Evolutionary conservation across 1,140 invertebrate species (phyloP), one percentile per base, ranked within the genome.

Genomic region (Brachionus paranguensis): DNA sequence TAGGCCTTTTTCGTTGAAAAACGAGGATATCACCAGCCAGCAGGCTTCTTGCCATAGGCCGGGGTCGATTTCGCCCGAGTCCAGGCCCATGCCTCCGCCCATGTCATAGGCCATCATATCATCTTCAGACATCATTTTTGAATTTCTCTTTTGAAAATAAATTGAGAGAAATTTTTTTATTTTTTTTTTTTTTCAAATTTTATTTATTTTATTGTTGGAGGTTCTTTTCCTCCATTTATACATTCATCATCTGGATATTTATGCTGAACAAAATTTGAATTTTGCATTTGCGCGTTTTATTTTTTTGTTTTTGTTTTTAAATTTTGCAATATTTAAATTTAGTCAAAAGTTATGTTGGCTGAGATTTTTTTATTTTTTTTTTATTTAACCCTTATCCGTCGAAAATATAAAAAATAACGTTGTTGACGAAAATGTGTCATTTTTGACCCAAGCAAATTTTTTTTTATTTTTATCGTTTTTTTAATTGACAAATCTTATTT

Each of bases 21-120:
- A 99, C 2, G 97, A 95, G 87, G 96, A 97, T 86, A 99, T 99
- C 55, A 99, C 96, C 88, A 98, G 97, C 97, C 97, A 99, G 87
- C 96, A 99, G n/a, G 97, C 97, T 92, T 99, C 97, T 90, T 99
- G 96, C 96, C 96, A 98, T 81, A 97, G 90, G 88, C 97, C 95
- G 14, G 95, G 93, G 12, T 95, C 96, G 86, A 98, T 96, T 90
- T 97, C 95, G 7, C 78, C 84, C 53, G 78, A 81, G 53, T 81
- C 78, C 20, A 76, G 11, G 17, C 72, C 72, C 1, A 27, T 12
- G 2, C 72, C 72, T 0, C 43, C 72, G 20, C 72, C 72, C 78
- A 81, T 81, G 33, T 81, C 53, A 43, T 64, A 60, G 27, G 41
- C 53, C 78, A 81, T 81, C 53, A 81, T 64, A 37, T 76, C 72